Conservation (phyloP, 64 coral and sea anemone species). For the Montipora cactus region DNA sequence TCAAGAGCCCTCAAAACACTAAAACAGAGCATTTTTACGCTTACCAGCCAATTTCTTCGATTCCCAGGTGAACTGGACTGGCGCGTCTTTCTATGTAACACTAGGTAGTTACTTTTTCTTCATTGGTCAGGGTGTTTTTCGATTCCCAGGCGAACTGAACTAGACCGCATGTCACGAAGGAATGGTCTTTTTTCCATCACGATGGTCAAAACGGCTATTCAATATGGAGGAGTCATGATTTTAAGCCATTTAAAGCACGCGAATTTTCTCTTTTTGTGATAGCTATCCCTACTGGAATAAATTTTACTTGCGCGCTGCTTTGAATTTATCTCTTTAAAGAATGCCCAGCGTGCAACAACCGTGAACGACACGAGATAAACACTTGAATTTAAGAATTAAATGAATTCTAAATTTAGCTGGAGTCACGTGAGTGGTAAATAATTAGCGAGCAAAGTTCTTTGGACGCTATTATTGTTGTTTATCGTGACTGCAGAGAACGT, state of each 20-base stretch:
- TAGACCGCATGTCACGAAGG: too few relatives aligned
- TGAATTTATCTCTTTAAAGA: too few relatives aligned
- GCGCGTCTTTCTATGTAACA: too few relatives aligned
- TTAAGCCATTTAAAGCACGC: background rate
- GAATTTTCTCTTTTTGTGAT: background rate
- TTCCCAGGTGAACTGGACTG: too few relatives aligned
- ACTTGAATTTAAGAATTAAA: background rate
- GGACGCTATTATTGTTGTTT: background rate
- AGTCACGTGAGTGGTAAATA: constrained; percentile 14
- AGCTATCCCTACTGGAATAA: background rate
- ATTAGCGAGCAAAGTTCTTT: background rate
- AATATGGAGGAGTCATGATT: background rate
- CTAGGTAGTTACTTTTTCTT: too few relatives aligned
- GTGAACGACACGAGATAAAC: background rate
- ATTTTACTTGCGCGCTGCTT: too few relatives aligned
- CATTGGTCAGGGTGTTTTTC: too few relatives aligned
- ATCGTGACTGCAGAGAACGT: background rate
- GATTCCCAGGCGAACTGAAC: too few relatives aligned
- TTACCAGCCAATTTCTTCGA: too few relatives aligned
- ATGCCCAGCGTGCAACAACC: background rate
- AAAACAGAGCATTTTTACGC: too few relatives aligned
- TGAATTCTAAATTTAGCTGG: background rate
- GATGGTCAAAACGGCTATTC: background rate
- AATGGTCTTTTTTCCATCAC: too few relatives aligned
- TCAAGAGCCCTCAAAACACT: too few relatives aligned